Evolutionary conservation across 2,888 invertebrate genomes (phyloP).

Genomic region (Allophyes oxyacanthae): DNA sequence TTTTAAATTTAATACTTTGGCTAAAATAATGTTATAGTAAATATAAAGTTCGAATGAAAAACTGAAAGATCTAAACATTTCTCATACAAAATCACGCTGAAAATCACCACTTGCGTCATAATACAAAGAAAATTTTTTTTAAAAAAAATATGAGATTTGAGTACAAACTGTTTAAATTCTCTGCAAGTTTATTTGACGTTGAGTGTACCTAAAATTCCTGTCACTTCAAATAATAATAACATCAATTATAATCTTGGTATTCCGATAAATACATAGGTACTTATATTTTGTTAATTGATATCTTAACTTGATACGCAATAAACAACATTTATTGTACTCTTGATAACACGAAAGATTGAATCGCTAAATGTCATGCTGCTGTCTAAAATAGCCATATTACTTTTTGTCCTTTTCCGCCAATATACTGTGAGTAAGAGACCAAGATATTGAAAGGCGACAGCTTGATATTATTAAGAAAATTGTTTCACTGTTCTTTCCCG

Average conservation of each 20-base stretch:
- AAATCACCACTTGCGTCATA: no score
- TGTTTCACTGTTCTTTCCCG: neutral
- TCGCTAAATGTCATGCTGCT: constrained; percentile 24
- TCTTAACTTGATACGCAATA: constrained; percentile 28
- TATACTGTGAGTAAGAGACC: constrained; percentile 1
- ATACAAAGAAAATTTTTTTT: no score
- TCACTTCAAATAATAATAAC: neutral
- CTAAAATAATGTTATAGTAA: neutral
- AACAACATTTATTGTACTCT: constrained; percentile 42
- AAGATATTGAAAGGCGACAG: neutral
- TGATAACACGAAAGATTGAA: constrained; percentile 29
- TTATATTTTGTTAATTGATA: constrained; percentile 18
- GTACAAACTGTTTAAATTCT: neutral
- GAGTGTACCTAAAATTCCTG: neutral
- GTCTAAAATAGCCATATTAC: neutral
- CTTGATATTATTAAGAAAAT: neutral
- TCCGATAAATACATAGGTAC: neutral
- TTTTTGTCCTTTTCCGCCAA: neutral
- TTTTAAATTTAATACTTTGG: neutral
- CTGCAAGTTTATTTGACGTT: neutral
- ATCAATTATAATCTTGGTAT: no score
- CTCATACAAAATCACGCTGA: no score
- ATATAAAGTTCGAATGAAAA: neutral
- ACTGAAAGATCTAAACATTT: no score
- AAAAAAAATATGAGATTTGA: no score